Evolutionary conservation across 2,797 vertebrate species (phyloP), one percentile per base, ranked within the genome.

Genomic region (Scolopax bukidnonensis): DNA sequence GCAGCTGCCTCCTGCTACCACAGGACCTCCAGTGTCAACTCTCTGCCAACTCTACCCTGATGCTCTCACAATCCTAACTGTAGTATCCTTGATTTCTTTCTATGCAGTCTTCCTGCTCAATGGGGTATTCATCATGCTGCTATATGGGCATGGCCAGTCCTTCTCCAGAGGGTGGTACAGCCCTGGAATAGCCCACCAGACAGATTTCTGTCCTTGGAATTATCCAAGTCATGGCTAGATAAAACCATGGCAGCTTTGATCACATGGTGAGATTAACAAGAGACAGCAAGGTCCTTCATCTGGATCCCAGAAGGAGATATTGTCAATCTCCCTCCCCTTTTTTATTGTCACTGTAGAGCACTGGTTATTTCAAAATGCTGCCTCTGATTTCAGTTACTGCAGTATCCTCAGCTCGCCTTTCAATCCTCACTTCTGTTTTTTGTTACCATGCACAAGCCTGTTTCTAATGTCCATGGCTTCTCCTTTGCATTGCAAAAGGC

Each of bases 91-190:
- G 3, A 3, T 73, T 77, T 89, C 81, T 45, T 54, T 56, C 30
- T 41, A 0, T 36, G 40, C 25, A 32, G 4, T 23, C n/a, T 71
- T 74, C 24, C 50, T 71, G 28, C 48, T 68, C 54, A 24, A 7
- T 11, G n/a, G 2, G 1, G 3, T 11, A 3, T 27, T 59, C 63
- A n/a, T 27, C 23, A 2, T 1, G 11, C 33, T 54, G 74, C 45
- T 36, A 14, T 16, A 7, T 59, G n/a, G n/a, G 7, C 8, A 7
- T 33, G 43, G 33, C 32, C 28, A 11, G 32, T 48, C 21, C 57
- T 63, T 67, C 38, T 4, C 19, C 12, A 40, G 38, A 41, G 11
- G 16, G 16, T 45, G 38, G 10, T 71, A n/a, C 59, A 75, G 56
- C 43, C 68, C 32, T 63, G 74, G 28, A 16, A 12, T 69, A 71